Evolutionary conservation across 1,140 invertebrate genomes (phyloP), one percentile per base, ranked within the genome.

Genomic region (Nylanderia fulva): DNA sequence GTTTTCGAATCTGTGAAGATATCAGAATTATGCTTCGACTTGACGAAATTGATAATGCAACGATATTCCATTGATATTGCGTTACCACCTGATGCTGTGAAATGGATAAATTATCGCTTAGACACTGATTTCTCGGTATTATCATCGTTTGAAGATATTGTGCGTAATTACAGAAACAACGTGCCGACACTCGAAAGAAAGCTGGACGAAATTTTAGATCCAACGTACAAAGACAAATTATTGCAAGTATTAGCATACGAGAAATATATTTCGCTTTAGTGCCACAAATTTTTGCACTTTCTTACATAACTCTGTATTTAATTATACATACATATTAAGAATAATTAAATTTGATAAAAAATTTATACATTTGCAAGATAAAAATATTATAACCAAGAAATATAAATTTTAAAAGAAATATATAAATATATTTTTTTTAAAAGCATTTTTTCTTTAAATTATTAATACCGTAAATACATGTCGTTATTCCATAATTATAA

Each of bases 161-260:
- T 93, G 9, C 11, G 11, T 13, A 61, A 80, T 39, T 93, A 91
- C 33, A 69, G 77, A 85, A 63, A 66, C 45, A 64, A 69, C 2
- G n/a, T 92, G 6, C 88, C 92, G 4, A 21, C 15, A 9, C 39
- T 91, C 2, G 86, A 88, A 27, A 74, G 45, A 6, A 63, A 87
- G 45, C 58, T 94, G n/a, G 13, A 85, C 3, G 87, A 89, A 39
- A 83, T 92, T 80, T 75, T 91, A 39, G 92, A 93, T 82, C 90
- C 92, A 0, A 92, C 86, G 2, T 91, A 90, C 33, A 90, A 88
- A 24, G 91, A 91, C n/a, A 93, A 92, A 87, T 79, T 92, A 60
- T 83, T 92, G 6, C 90, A 91, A 82, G 24, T 86, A 66, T 72
- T 91, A 9, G 87, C 89, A 15, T 93, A 84, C 52, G 15, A 90